Base-by-base conservation (phyloP, 2,888 invertebrate species). In the Leptinotarsa rubiginosa region DNA sequence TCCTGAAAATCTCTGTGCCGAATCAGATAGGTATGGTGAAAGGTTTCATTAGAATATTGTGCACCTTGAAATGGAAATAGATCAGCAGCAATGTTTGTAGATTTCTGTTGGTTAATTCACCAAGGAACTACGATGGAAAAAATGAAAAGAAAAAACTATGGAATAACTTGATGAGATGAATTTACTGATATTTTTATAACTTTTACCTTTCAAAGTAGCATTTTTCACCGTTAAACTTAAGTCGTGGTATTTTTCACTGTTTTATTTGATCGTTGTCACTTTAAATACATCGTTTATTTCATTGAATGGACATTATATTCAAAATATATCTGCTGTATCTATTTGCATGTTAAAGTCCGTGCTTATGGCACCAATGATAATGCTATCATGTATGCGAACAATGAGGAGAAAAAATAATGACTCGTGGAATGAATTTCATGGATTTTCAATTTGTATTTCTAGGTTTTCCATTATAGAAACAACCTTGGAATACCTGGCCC, bases 111-210 rank as follows among this genome's bases (percentile, higher is more conserved):
- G 47, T 62, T 41, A 15, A 18, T 73, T 62, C n/a, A n/a, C 16
- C 59, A 18, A 65, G 56, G 65, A 69, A 69, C 25, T 72, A 3
- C 66, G 13, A 71, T 66, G 16, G 52, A 65, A 52, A 71, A 65
- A n/a, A 65, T 49, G 65, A 71, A 66, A 50, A 15, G n/a, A 49
- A 66, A 65, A 65, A 71, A 49, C 5, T 1, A 54, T 2, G 4
- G 54, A 71, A 65, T 65, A 20, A 22, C 22, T 20, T 31, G 12
- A 41, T 67, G n/a, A 49, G 16, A 67, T 67, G 10, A 18, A 20
- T 49, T 12, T 3, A 49, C 13, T 16, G n/a, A 65, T 65, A 13
- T 65, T 65, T 65, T 4, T 4, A 15, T 5, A 25, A 5, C 25
- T 25, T 25, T 0, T 25, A 5, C 4, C 5, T 25, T 0, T 5